Base-by-base conservation (phyloP, 2,113 vertebrate species). In the Nanorana parkeri region DNA sequence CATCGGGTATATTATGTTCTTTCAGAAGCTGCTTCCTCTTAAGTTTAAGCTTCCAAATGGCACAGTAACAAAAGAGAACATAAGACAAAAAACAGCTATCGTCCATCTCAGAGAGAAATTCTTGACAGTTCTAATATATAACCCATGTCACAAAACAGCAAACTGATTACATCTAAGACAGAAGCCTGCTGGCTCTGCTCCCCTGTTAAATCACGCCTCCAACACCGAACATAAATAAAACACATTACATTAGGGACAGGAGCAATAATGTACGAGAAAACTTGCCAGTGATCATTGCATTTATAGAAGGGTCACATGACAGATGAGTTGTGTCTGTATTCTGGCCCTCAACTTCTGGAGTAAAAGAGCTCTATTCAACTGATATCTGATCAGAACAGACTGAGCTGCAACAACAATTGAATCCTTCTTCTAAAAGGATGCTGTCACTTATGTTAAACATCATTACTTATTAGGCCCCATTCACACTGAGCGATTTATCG, bases 41-140 rank as follows among this genome's bases (percentile, higher is more conserved):
- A 4, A 19, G 26, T 67, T 19, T 58, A 26, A 74, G 60, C 10
- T 66, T 67, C 1, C 51, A 17, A 78, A 54, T 32, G 64, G 41
- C 63, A 68, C 3, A 15, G 13, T 36, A 47, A 10, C 11, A 47
- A 47, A 47, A 47, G 15, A 29, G 26, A 36, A 78, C 51, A 78
- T 78, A 51, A 66, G 6, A 47, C 5, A 47, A 75, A 61, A 61
- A 60, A 36, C 55, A 19, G 51, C 64, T 2, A 17, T 68, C 47
- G 56, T 68, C 64, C 29, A n/a, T 68, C 64, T 54, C 5, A 11
- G 51, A 32, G 64, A 21, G 47, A 19, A 21, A 28, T 21, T 67
- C 64, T 36, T 68, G 63, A 67, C 64, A 78, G 77, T 51, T 56
- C 20, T 64, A 32, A 56, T 78, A 78, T 68, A 78, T 67, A 78